phyloP scores from a whole-genome alignment of 2,888 invertebrate genomes.

The Trichopria drosophilae region DNA sequence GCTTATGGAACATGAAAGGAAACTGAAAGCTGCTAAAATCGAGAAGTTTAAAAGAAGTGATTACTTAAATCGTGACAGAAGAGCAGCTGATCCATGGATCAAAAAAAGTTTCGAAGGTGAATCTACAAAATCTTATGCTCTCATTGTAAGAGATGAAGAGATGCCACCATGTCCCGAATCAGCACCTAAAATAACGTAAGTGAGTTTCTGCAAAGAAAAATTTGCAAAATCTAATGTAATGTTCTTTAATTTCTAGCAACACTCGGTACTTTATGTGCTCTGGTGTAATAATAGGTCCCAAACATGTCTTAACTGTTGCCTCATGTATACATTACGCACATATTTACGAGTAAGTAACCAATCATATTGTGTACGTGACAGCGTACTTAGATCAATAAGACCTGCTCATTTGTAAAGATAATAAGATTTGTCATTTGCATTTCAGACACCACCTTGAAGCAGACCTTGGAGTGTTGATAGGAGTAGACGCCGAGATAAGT shows the following conservation, averaged over 20 bases:
- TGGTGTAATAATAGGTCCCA: conserved; percentile 36
- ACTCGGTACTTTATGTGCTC: conserved; percentile 44
- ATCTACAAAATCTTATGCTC: conserved; percentile 42
- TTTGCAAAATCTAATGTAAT: neutral
- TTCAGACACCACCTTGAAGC: conserved; percentile 37
- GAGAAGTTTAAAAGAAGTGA: no score
- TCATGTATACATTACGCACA: conserved; percentile 40
- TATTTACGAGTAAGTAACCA: conserved; percentile 39
- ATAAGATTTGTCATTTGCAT: no score
- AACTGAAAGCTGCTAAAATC: no score
- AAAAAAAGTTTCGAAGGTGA: conserved; percentile 27
- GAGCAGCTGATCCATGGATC: no score
- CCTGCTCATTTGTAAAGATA: no score
- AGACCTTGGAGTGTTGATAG: conserved; percentile 36
- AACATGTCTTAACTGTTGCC: conserved; percentile 39
- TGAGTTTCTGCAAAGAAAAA: neutral
- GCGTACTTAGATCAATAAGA: no score
- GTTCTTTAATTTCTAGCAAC: conserved; percentile 26
- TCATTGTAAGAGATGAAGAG: conserved; percentile 40
- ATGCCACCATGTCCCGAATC: conserved; percentile 35
- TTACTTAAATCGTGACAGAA: no score
- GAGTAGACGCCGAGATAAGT: conserved; percentile 28
- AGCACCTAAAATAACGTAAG: conserved; percentile 38
- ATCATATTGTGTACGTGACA: no score
- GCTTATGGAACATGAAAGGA: no score